phyloP scores from a whole-genome alignment of 2,888 invertebrate species.

The Ceraclea dissimilis region DNA sequence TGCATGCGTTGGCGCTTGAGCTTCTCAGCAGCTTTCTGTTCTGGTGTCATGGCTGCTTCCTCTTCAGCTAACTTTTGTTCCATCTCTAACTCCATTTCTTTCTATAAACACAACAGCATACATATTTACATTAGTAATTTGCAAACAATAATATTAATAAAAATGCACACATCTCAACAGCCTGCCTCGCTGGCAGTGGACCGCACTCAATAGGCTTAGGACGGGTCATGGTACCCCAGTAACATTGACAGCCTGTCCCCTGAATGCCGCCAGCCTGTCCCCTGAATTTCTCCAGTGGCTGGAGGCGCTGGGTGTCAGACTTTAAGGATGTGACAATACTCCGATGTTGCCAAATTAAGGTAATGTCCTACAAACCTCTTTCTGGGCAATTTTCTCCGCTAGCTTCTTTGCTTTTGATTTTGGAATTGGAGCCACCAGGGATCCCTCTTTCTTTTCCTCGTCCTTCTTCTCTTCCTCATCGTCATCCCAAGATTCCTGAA shows the following conservation, averaged over 20 bases:
- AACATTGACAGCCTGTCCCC: too few species aligned
- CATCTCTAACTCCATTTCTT: slow-evolving; percentile 61
- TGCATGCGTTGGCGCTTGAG: slow-evolving; percentile 71
- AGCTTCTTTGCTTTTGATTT: slow-evolving; percentile 58
- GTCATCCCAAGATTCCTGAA: slow-evolving; percentile 91
- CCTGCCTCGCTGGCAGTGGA: too few species aligned
- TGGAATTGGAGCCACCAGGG: slow-evolving; percentile 40
- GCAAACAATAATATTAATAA: too few species aligned
- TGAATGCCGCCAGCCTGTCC: too few species aligned
- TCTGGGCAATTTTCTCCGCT: slow-evolving; percentile 77
- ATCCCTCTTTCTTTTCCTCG: slow-evolving; percentile 59
- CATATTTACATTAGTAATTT: background rate
- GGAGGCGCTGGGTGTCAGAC: too few species aligned
- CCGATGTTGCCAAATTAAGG: too few species aligned
- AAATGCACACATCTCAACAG: too few species aligned
- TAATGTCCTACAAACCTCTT: slow-evolving; percentile 66
- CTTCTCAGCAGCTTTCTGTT: slow-evolving; percentile 70
- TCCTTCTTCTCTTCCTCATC: slow-evolving; percentile 77
- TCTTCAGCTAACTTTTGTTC: slow-evolving; percentile 52
- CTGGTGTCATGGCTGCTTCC: slow-evolving; percentile 62
- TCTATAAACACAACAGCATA: slow-evolving; percentile 36
- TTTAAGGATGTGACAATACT: too few species aligned
- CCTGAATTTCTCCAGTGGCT: too few species aligned
- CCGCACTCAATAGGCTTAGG: too few species aligned
- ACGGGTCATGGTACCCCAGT: too few species aligned